phyloP scores from a whole-genome alignment of 2,113 vertebrate genomes.

The Ptilonorhynchus violaceus region DNA sequence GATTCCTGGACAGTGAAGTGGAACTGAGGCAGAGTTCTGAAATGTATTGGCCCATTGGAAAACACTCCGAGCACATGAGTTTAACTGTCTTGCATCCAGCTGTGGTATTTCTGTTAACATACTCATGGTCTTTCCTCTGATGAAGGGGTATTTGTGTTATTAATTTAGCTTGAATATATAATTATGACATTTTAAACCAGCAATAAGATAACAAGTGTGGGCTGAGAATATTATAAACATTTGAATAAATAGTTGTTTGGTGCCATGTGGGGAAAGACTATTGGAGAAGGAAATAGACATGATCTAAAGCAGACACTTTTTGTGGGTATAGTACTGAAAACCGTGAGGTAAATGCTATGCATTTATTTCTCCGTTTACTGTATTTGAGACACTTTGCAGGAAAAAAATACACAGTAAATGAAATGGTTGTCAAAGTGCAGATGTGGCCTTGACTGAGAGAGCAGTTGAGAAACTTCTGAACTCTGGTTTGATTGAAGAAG shows the following conservation, averaged over 20 bases:
- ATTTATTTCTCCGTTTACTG: neutral
- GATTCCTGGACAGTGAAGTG: neutral
- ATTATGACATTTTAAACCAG: neutral
- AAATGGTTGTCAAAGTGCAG: neutral
- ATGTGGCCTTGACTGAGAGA: neutral
- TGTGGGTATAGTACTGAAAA: neutral
- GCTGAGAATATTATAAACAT: neutral
- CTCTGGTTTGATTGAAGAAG: neutral
- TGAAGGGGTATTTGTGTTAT: neutral
- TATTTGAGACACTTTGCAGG: neutral
- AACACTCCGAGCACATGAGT: rapidly evolving
- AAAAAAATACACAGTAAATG: neutral
- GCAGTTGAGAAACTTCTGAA: neutral
- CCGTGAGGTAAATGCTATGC: neutral
- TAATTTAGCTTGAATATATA: neutral
- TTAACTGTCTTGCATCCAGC: neutral
- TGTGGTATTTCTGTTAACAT: neutral
- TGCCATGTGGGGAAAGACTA: neutral
- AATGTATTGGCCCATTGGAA: neutral
- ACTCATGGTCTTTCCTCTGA: neutral
- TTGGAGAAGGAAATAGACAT: neutral
- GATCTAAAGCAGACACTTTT: neutral
- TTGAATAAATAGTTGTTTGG: neutral
- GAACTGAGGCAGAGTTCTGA: neutral
- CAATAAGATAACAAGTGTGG: neutral